Percentiles rank a stretch among this genome's conserved stretches.
Evolutionary conservation across 2,797 vertebrate genomes (phyloP).

Genomic region (Chloroceryle amazona): DNA sequence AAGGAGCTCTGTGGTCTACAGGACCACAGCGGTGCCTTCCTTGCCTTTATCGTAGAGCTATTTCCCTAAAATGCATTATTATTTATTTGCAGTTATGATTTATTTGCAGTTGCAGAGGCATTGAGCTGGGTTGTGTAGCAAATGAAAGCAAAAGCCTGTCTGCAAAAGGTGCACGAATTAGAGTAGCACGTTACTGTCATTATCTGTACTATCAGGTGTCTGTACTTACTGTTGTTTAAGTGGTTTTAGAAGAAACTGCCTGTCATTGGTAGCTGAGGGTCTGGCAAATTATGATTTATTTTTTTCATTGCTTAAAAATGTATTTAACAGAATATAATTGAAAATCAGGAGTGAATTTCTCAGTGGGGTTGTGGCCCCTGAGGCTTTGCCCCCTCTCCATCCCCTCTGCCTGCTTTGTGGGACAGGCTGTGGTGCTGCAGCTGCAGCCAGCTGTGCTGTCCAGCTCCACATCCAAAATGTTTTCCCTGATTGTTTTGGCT

Average conservation of each 20-base stretch:
- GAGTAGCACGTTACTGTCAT: background rate
- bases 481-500: background rate
- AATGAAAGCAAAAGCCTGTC: background rate
- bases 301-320: background rate
- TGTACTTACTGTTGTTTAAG: background rate
- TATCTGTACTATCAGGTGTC: background rate
- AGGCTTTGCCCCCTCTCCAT: background rate
- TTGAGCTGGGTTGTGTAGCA: background rate
- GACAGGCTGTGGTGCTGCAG: background rate
- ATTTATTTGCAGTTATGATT: background rate
- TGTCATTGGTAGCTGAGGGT: background rate
- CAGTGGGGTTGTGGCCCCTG: background rate
- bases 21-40: background rate
- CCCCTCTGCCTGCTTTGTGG: background rate
- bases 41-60: background rate
- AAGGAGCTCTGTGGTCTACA: rapidly evolving
- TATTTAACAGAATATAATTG: background rate
- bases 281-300: background rate
- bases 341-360: background rate
- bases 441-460: slow-evolving; percentile 21
- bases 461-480: background rate
- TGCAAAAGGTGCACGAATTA: background rate
- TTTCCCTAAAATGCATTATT: background rate
- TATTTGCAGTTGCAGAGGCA: background rate
- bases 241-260: background rate